These are phyloP conservation scores for Cyanoramphus novaezelandiae DNA, from an alignment of 2,113 vertebrate species.

Conservation along the genomic window DNA sequence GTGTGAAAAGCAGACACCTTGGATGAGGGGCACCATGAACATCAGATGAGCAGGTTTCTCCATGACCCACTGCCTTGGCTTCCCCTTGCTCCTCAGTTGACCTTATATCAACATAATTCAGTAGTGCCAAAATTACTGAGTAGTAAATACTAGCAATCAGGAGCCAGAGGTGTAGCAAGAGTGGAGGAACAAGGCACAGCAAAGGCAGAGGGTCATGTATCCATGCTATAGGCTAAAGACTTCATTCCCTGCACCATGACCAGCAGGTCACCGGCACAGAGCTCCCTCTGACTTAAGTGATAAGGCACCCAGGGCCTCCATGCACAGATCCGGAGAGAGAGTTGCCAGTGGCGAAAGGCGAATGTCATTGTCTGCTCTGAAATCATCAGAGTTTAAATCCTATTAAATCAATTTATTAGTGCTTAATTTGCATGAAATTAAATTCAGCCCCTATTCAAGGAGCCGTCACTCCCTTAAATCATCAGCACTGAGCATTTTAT, in stretches of 20 bases:
- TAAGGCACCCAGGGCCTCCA: not conserved
- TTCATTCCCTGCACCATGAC: not conserved
- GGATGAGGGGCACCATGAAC: fast-evolving
- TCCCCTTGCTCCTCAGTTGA: not conserved
- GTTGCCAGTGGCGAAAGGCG: not conserved
- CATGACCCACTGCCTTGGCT: not conserved
- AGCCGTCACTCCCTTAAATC: slow-evolving; percentile 64
- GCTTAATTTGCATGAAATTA: slow-evolving; percentile 76
- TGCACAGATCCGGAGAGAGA: not conserved
- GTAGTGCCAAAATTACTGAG: not conserved
- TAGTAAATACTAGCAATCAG: not conserved
- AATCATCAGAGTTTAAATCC: slow-evolving; percentile 71
- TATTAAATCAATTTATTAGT: slow-evolving; percentile 74
- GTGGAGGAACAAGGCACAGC: fast-evolving
- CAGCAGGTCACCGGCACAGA: not conserved
- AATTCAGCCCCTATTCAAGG: slow-evolving; percentile 70
- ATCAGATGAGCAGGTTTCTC: not conserved
- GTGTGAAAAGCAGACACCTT: not conserved
- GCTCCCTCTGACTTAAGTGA: not conserved
- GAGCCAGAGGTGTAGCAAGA: not conserved
- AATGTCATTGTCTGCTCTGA: slow-evolving; percentile 47
- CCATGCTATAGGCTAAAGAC: fast-evolving
- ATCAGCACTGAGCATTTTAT: slow-evolving; percentile 45
- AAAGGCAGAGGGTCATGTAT: fast-evolving
- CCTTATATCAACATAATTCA: not conserved